These are phyloP conservation scores for Drosophila rellima DNA, from an alignment of 2,888 invertebrate genomes.

Conservation along the genomic window DNA sequence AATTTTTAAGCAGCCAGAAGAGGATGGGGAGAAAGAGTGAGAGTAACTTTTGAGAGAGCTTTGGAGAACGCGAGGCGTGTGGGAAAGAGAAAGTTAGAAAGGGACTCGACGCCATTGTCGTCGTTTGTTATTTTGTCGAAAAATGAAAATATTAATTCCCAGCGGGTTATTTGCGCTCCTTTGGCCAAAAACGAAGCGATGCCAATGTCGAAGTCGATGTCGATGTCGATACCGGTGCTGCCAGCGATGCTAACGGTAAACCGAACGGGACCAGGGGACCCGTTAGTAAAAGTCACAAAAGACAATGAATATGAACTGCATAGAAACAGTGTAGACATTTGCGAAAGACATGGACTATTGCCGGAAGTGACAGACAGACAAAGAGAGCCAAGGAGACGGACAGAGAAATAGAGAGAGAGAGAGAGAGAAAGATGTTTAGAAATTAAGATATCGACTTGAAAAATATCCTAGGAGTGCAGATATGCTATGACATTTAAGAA, in stretches of 20 bases:
- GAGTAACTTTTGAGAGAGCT: neutral
- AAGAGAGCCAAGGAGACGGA: neutral
- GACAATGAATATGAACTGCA: slow-evolving; percentile 51
- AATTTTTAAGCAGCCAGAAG: slow-evolving; percentile 53
- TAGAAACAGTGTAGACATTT: slow-evolving; percentile 38
- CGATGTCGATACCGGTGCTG: slow-evolving; percentile 7
- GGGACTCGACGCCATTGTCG: slow-evolving; percentile 39
- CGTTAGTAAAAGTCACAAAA: slow-evolving; percentile 25
- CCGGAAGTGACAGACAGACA: slow-evolving; percentile 36
- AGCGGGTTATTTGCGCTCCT: slow-evolving; percentile 60
- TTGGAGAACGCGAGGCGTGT: neutral
- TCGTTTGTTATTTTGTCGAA: slow-evolving; percentile 67
- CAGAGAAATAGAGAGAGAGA: neutral
- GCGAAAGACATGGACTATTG: slow-evolving; percentile 31
- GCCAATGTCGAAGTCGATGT: slow-evolving; percentile 19
- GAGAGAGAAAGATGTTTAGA: neutral
- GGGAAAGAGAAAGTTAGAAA: neutral
- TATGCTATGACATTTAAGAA: neutral
- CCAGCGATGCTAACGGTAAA: slow-evolving; percentile 27
- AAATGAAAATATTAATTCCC: slow-evolving; percentile 75
- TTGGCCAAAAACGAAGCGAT: slow-evolving; percentile 10
- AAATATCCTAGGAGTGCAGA: slow-evolving; percentile 9
- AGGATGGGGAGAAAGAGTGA: neutral
- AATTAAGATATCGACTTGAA: neutral
- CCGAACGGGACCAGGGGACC: slow-evolving; percentile 22